Base-by-base conservation (phyloP, 2,888 invertebrate genomes). In the Eilema sororculum region DNA sequence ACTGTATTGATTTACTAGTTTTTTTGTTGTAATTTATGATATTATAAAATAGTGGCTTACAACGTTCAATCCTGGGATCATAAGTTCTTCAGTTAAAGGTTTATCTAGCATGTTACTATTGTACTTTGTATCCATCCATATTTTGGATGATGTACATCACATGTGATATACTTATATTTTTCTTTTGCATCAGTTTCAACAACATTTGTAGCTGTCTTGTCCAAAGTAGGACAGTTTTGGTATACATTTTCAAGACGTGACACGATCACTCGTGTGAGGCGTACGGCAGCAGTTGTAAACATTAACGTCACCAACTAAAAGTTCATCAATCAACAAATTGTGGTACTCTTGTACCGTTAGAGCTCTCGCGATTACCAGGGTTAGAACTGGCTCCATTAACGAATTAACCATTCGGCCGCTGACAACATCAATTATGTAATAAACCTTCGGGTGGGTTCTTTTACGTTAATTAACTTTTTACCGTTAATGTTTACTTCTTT, bases 351-450 rank as follows among this genome's bases (percentile, higher is more conserved):
- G 75, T 79, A 80, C 87, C 86, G 87, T 87, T 88, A 87, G 67
- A 71, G 37, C 68, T 80, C 82, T 84, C 79, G 79, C 81, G 75
- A 82, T 82, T 80, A 83, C 73, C 77, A 81, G 80, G 79, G 79
- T 78, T 75, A 76, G 69, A 74, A 80, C 83, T 81, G 83, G 79
- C 79, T 83, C 85, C 84, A 86, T 84, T 84, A 88, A 85, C 82
- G 76, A 84, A 86, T 84, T 82, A 85, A 83, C 74, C 80, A 82
- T 82, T 82, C 78, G 75, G 37, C 75, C 82, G 73, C 79, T 82
- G 83, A 82, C 80, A 82, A 76, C 79, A 75, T 82, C 81, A 82
- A 79, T 85, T 81, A 84, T 74, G 79, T 80, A 84, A 86, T 86
- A 86, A 86, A 86, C 77, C 77, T 81, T 78, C 65, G 71, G 65